Base-by-base conservation (phyloP, 2,113 vertebrate species). In the Pangasianodon hypophthalmus region DNA sequence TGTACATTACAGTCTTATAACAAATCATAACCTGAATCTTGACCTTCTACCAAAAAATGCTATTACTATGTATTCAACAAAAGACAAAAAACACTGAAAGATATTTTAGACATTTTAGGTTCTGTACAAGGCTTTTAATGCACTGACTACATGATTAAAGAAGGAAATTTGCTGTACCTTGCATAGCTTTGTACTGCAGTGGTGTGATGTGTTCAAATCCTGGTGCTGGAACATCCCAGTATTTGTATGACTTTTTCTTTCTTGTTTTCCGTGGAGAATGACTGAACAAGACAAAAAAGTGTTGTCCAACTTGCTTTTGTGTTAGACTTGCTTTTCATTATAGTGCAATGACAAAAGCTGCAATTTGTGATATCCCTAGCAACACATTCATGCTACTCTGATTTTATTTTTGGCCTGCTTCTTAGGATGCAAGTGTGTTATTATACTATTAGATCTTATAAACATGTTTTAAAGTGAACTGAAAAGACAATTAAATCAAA, bases 111-210 rank as follows among this genome's bases (percentile, higher is more conserved):
- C 62, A 60, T 62, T 24, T 62, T 62, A 62, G 9, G 56, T 1
- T 56, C 50, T 32, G 48, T 16, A 16, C 37, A 18, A n/a, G 16
- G 13, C 29, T 69, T 13, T 69, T 69, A 54, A 73, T 37, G 26
- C 48, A 73, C 48, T 13, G 64, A 14, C 37, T 58, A 16, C 32
- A 48, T 16, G 69, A 26, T n/a, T 67, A 19, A 46, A 24, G 18
- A 14, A 11, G 26, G 71, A 81, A 18, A 67, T 37, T 54, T 71
- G 21, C 18, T 89, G 73, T 86, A 96, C 96, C 96, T 96, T 96
- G 96, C 96, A 96, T 95, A 56, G 96, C 95, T 94, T 96, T 96
- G 84, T 96, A 96, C 87, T 96, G 96, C 94, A 96, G 88, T 60
- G 96, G 95, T 67, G 96, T 96, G 92, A 96, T 95, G 92, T 96